phyloP scores from a whole-genome alignment of 35 echinoderm and acorn worm species.

The Amphiura filiformis region DNA sequence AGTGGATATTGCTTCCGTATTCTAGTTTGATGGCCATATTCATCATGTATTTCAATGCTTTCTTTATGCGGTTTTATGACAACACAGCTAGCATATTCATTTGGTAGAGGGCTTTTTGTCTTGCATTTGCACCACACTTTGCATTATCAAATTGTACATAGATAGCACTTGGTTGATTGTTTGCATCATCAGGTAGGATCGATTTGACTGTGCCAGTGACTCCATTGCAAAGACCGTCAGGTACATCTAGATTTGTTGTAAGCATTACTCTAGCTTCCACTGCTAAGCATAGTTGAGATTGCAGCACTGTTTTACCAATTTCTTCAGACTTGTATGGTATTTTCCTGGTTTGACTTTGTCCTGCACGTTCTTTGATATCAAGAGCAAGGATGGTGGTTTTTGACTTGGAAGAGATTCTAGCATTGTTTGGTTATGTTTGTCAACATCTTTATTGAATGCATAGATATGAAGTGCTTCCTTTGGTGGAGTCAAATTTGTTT shows the following conservation, averaged over 20 bases:
- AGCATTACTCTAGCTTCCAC: slow-evolving; percentile 58
- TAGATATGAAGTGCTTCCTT: slow-evolving; percentile 14
- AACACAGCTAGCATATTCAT: slow-evolving; percentile 4
- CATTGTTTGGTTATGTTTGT: not conserved
- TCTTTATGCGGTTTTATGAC: slow-evolving; percentile 8
- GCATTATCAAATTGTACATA: slow-evolving; percentile 43
- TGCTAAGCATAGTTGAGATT: slow-evolving; percentile 12
- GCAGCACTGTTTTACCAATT: not conserved
- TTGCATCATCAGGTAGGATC: slow-evolving; percentile 6
- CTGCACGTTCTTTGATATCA: not conserved
- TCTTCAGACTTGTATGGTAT: not conserved
- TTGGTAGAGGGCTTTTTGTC: not conserved
- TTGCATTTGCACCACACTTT: slow-evolving; percentile 21
- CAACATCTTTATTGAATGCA: slow-evolving; percentile 1
- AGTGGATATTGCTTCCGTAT: slow-evolving; percentile 45
- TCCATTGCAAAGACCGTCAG: slow-evolving; percentile 54
- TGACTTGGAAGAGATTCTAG: slow-evolving; percentile 3
- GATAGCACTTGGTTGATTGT: slow-evolving; percentile 11
- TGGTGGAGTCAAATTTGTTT: slow-evolving; percentile 3
- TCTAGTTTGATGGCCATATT: not conserved
- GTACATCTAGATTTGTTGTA: slow-evolving; percentile 51
- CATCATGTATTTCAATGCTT: slow-evolving; percentile 17
- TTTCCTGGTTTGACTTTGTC: not conserved
- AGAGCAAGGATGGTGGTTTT: slow-evolving; percentile 4
- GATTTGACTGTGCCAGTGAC: slow-evolving; percentile 36